Evolutionary conservation across 2,888 invertebrate species (phyloP).

Genomic region (Ramazzottius varieornatus): DNA sequence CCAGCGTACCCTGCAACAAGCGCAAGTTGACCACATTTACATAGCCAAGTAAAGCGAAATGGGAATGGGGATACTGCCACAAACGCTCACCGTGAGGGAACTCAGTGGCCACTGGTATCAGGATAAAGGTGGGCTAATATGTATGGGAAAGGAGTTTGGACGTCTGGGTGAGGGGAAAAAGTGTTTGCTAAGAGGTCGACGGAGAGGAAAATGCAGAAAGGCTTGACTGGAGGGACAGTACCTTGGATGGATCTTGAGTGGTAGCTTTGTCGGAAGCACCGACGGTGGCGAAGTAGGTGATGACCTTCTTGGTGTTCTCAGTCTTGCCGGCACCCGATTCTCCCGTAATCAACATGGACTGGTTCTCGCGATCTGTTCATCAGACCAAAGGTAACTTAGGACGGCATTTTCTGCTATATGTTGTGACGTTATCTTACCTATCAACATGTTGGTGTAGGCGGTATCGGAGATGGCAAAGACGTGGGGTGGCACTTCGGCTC

Average conservation of each 20-base stretch:
- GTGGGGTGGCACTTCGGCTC: constrained; percentile 98
- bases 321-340: constrained; percentile 99
- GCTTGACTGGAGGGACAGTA: neutral
- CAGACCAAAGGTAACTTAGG: constrained; percentile 5
- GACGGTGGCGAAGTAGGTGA: constrained; percentile 61
- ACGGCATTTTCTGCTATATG: neutral
- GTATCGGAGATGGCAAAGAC: constrained; percentile 99
- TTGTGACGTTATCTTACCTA: constrained; percentile 30
- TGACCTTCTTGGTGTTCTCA: constrained; percentile 99
- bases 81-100: too few species aligned
- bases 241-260: constrained; percentile 11
- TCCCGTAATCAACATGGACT: constrained; percentile 99
- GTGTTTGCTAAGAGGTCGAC: too few species aligned
- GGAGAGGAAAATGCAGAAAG: too few species aligned
- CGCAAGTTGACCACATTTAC: too few species aligned
- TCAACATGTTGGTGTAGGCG: constrained; percentile 98
- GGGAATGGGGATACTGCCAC: neutral
- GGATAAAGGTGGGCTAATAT: neutral
- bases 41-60: neutral
- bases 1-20: constrained; percentile 70
- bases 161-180: neutral
- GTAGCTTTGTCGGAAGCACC: constrained; percentile 32
- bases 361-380: constrained; percentile 72
- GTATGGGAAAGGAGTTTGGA: neutral
- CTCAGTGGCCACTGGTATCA: too few species aligned